phyloP scores from a whole-genome alignment of 2,797 vertebrate species.

The Pteronotus mesoamericanus region DNA sequence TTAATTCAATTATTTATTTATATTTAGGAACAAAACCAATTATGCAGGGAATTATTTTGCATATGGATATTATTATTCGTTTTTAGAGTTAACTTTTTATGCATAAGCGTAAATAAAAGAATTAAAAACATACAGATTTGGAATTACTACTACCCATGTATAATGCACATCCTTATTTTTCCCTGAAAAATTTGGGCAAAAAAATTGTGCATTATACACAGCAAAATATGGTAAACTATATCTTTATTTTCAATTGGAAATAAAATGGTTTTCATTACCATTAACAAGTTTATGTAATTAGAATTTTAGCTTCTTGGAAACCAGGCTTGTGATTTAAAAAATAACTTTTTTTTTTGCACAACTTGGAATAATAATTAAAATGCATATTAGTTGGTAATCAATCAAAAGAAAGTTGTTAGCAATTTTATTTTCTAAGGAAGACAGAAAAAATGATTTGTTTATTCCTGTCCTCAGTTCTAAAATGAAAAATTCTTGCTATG shows the following conservation, averaged over 20 bases:
- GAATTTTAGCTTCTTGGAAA: conserved; percentile 29
- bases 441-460: not conserved
- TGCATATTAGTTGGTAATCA: not conserved
- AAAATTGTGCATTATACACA: no score
- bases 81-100: no score
- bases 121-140: no score
- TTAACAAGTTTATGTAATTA: conserved; percentile 25
- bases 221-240: not conserved
- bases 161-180: no score
- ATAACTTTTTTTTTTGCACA: not conserved
- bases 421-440: conserved; percentile 15
- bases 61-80: no score
- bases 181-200: no score
- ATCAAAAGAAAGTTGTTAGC: conserved; percentile 8
- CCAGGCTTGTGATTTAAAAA: conserved; percentile 33
- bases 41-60: no score
- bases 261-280: not conserved
- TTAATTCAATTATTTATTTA: no score
- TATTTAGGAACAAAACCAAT: no score
- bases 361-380: conserved; percentile 20
- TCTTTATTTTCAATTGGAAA: conserved; percentile 27
- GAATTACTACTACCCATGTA: no score
- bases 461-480: not conserved
- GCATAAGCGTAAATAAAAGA: no score
- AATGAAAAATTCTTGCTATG: not conserved